Base-by-base conservation (phyloP, 2,113 vertebrate species). In the Pavo muticus region DNA sequence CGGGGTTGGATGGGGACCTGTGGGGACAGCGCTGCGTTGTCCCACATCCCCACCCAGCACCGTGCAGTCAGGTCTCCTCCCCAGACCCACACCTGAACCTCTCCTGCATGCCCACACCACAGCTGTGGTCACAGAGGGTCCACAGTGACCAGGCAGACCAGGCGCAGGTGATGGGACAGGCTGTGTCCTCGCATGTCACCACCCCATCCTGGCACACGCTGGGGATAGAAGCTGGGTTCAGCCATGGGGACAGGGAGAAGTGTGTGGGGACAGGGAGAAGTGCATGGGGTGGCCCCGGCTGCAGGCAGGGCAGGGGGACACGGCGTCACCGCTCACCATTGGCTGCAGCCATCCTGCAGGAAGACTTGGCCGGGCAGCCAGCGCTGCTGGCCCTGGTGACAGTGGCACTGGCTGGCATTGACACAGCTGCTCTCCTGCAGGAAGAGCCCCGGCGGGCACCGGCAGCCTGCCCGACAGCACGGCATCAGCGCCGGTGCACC, bases 111-210 rank as follows among this genome's bases (percentile, higher is more conserved):
- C 98, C 98, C 2, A 94, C 71, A 29, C 98, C 98, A 71, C 99
- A 99, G 71, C 96, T 97, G 21, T 92, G 98, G 77, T 98, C 98
- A 60, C 99, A 99, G 4, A 96, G 97, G 4, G 98, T 97, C 99
- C 99, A 99, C 2, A 98, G 97, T 0, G 98, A 98, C 99, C 98
- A 99, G 29, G 98, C 95, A 2, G 99, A 99, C 99, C 99, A 99
- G 50, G 97, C 96, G n/a, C 99, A 99, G 90, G 75, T n/a, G 5
- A 77, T 48, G 2, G 96, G 92, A 56, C 99, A 99, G 67, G 47
- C 84, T 39, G 94, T 95, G 1, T 91, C 87, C 76, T 98, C 94
- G n/a, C 99, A 99, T 13, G 70, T 93, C 63, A 99, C 96, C 8
- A 9, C 42, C 14, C 98, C 99, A 3, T 98, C 96, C 84, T 80